Evolutionary conservation across 2,797 vertebrate genomes (phyloP), one percentile per base, ranked within the genome.

Genomic region (Numenius phaeopus): DNA sequence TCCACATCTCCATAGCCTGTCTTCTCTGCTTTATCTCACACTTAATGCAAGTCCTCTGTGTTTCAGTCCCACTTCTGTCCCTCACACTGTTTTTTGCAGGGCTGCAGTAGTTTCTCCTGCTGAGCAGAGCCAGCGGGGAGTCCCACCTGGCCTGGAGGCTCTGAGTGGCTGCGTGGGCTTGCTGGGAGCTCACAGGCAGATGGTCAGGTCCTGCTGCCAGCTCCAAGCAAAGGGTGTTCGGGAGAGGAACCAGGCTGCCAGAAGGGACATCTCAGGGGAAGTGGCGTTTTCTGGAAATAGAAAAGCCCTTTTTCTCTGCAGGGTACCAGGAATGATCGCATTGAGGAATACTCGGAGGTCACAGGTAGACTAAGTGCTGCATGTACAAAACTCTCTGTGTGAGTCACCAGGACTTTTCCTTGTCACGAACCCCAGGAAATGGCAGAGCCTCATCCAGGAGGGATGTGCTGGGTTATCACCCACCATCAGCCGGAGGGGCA

Each of bases 311-410:
- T 67, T 78, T 32, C 44, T 80, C 34, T 54, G 29, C 23, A 71
- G 23, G 9, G 23, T 34, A 64, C 10, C 37, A 49, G 50, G 54
- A 84, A 59, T 59, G 7, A 72, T 29, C 3, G 1, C 22, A 59
- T 32, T 3, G 4, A 54, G 54, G 49, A 67, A 44, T n/a, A 29
- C 14, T 40, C 2, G 3, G n/a, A 77, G 19, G 16, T 55, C 50
- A 32, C 0, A 2, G 22, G 34, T 37, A 75, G 5, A 76, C 7
- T 70, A 70, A 81, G 77, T 5, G 8, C 52, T n/a, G 23, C 32
- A 32, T 0, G 1, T 40, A 67, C 1, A 2, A 64, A 84, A 81
- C 11, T 64, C 19, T 13, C 24, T 2, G 0, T 64, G 44, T 42
- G 69, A 67, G 37, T 78, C 15, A 76, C 49, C 32, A 6, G 2